These are phyloP conservation scores for Drosophila insularis DNA, from an alignment of 1,140 invertebrate genomes.

Conservation along the genomic window DNA sequence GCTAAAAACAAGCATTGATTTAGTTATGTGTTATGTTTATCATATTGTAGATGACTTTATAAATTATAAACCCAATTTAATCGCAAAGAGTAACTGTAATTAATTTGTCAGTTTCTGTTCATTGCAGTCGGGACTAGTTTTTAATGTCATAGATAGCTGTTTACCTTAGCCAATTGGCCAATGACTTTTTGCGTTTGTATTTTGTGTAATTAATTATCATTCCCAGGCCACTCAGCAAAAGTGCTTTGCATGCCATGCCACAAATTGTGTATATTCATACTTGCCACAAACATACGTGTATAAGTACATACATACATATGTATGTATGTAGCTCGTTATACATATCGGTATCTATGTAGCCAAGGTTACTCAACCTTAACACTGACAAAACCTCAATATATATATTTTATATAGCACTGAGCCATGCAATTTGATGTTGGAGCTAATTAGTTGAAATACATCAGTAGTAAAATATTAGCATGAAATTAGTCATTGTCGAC, in stretches of 20 bases:
- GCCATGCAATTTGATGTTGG: slow-evolving; percentile 45
- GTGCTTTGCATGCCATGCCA: slow-evolving; percentile 49
- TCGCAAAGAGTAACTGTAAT: neutral
- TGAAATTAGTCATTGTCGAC: neutral
- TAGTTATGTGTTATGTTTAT: no score
- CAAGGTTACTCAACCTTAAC: slow-evolving; percentile 37
- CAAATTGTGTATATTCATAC: slow-evolving; percentile 7
- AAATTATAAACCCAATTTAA: no score
- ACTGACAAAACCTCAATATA: slow-evolving; percentile 42
- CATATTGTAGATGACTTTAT: no score
- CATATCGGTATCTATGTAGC: neutral
- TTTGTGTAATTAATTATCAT: slow-evolving; percentile 46
- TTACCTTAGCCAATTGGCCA: slow-evolving; percentile 17
- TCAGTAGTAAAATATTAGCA: neutral
- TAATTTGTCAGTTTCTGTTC: neutral
- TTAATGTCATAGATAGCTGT: neutral
- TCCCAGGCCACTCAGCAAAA: slow-evolving; percentile 33
- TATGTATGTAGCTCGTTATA: neutral
- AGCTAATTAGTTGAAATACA: slow-evolving; percentile 35
- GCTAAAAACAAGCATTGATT: no score
- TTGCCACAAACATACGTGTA: slow-evolving; percentile 29
- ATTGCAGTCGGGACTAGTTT: neutral
- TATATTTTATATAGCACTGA: slow-evolving; percentile 45
- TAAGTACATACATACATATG: neutral
- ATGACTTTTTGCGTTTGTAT: slow-evolving; percentile 23